Base-by-base conservation (phyloP, 2,888 invertebrate species). In the Drosophila limbata region DNA sequence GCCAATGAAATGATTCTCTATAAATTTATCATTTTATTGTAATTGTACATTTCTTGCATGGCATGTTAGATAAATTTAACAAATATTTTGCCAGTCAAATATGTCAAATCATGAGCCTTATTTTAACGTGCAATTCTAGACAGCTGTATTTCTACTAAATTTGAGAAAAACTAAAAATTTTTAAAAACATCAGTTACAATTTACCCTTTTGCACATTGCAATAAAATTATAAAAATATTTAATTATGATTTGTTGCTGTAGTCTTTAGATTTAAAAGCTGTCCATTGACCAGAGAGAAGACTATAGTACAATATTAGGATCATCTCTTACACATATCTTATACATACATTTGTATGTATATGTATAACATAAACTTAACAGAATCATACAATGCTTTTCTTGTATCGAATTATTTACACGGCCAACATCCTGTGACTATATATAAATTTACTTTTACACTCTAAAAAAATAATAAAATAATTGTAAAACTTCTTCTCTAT, bases 391-490 rank as follows among this genome's bases (percentile, higher is more conserved):
- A 69, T 62, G 61, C 33, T 53, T 28, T 52, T 44, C 28, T 55
- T 51, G 19, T 61, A 50, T 78, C 52, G 76, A 59, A 66, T 79
- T 79, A 77, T 77, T 66, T 79, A 75, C 77, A 77, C 62, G 57
- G 40, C 21, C 60, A 56, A 53, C 50, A 45, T 48, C 21, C 21
- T 45, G 52, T 52, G 45, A 68, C 40, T 50, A 28, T 33, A 31
- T 33, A 19, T 50, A 52, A 69, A 55, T 64, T 37, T 73, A 56
- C 51, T 42, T 44, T 62, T 72, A 53, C 53, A 28, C 39, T 37
- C 47, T 59, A 45, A 25, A 57, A 57, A 42, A 57, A 64, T n/a
- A 39, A 42, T 28, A 52, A 48, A 42, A 33, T 11, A 45, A 31
- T 35, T 33, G 21, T n/a, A 39, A 25, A 47, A 45, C 37, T 21